phyloP scores from a whole-genome alignment of 2,113 vertebrate species.

The Otocyon megalotis region DNA sequence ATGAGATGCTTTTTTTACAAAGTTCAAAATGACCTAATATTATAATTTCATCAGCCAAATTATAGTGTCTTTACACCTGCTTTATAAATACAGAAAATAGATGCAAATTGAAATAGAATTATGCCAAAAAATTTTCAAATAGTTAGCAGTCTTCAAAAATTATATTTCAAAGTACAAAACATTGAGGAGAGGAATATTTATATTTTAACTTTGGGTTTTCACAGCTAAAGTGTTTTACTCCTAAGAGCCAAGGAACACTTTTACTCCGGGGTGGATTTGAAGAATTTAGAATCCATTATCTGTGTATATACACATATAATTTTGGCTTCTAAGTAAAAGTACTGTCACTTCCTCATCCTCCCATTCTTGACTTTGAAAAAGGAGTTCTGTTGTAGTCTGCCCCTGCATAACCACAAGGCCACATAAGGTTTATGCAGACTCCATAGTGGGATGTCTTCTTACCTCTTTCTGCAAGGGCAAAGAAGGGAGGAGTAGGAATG shows the following conservation, averaged over 20 bases:
- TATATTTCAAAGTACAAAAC: neutral
- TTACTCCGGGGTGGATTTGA: neutral
- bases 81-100: neutral
- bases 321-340: neutral
- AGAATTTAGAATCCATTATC: neutral
- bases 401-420: neutral
- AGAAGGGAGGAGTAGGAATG: neutral
- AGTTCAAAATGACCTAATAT: conserved; percentile 64
- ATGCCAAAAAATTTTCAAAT: conserved; percentile 38
- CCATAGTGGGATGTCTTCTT: neutral
- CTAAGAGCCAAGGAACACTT: neutral
- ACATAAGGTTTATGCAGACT: neutral
- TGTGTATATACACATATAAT: neutral
- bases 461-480: neutral
- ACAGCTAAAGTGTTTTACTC: conserved; percentile 48
- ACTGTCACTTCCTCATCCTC: neutral
- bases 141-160: conserved; percentile 50
- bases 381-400: neutral
- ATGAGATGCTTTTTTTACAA: conserved; percentile 30
- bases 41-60: conserved; percentile 44
- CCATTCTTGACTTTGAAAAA: neutral
- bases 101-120: conserved; percentile 47
- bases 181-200: neutral
- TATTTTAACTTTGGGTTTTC: conserved; percentile 47
- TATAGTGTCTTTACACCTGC: neutral